A percentile compares a stretch with the other conserved stretches of the same genome.
Evolutionary conservation across 2,888 invertebrate genomes (phyloP).

Genomic region (Hanleya hanleyi): DNA sequence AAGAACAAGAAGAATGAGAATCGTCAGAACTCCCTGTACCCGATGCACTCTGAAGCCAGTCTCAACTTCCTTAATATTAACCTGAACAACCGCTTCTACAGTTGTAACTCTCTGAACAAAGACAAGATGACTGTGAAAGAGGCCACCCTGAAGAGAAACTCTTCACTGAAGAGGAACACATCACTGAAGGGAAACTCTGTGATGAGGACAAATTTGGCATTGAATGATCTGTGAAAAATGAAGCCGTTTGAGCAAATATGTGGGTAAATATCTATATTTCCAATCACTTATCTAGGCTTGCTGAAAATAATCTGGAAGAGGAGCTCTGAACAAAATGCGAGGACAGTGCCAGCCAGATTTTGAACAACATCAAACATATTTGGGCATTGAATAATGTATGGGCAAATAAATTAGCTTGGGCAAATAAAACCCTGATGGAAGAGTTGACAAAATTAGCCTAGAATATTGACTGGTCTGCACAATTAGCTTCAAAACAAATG

Average conservation of each 20-base stretch:
- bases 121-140: slow-evolving; percentile 46
- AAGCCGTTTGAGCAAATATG: not conserved
- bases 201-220: slow-evolving; percentile 33
- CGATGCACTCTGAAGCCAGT: slow-evolving; percentile 29
- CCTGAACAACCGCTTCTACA: slow-evolving; percentile 22
- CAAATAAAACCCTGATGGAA: no score
- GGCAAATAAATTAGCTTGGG: no score
- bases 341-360: no score
- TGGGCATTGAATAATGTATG: no score
- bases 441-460: no score
- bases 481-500: no score
- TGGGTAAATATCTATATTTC: not conserved
- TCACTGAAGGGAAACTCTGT: not conserved
- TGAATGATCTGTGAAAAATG: slow-evolving; percentile 28
- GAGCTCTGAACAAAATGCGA: no score
- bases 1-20: slow-evolving; percentile 14
- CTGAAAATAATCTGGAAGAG: no score
- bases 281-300: not conserved
- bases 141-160: slow-evolving; percentile 42
- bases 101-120: slow-evolving; percentile 33
- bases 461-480: no score
- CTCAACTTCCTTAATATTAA: slow-evolving; percentile 23
- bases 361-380: no score
- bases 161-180: slow-evolving; percentile 19
- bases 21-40: slow-evolving; percentile 14